Conservation (phyloP, 2,113 vertebrate species). For the Paradoxurus hermaphroditus region DNA sequence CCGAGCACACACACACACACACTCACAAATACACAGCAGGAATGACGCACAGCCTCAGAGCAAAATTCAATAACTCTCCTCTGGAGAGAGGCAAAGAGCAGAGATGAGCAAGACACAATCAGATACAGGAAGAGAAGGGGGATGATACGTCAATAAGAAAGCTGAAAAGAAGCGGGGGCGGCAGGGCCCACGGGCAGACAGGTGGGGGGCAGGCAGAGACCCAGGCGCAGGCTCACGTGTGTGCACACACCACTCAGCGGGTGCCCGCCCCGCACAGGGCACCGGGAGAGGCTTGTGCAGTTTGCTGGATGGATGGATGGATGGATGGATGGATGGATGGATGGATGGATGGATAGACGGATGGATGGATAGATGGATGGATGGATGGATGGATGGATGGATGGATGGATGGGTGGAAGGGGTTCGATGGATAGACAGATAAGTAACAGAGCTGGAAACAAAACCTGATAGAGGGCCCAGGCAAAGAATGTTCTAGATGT, state of each 20-base stretch:
- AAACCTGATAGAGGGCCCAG: not conserved
- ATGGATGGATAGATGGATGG: not conserved
- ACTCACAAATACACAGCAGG: not conserved
- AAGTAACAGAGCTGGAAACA: not conserved
- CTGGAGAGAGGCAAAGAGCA: conserved; percentile 34
- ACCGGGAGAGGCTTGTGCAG: accelerated
- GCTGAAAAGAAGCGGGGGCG: not conserved
- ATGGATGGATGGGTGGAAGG: not conserved
- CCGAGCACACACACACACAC: not conserved
- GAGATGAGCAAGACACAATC: conserved; percentile 44
- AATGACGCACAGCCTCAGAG: conserved; percentile 58
- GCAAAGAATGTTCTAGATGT: not conserved
- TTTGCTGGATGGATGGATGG: not conserved
- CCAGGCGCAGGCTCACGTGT: not conserved
- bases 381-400: too few relatives aligned
- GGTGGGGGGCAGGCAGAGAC: not conserved
- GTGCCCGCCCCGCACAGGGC: not conserved
- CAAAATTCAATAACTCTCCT: conserved; percentile 64
- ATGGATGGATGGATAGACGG: not conserved
- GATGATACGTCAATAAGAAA: not conserved
- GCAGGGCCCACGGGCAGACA: not conserved
- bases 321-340: too few relatives aligned
- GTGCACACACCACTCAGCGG: accelerated
- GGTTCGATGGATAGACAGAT: not conserved
- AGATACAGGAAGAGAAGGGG: conserved; percentile 11